Evolutionary conservation across 2,888 invertebrate species (phyloP).

Genomic region (Nymphalis urticae): DNA sequence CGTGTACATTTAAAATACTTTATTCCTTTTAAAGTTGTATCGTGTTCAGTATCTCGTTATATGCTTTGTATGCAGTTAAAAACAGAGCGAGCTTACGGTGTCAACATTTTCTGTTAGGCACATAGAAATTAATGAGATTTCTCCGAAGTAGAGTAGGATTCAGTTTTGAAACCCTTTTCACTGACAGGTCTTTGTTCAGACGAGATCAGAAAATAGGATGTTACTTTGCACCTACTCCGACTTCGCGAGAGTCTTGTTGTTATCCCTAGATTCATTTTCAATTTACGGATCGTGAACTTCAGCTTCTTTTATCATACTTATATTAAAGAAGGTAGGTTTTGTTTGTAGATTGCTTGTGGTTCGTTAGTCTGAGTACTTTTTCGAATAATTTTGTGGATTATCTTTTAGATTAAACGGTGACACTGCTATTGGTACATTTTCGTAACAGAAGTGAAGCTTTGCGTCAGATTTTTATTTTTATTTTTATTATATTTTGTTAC

Average conservation of each 20-base stretch:
- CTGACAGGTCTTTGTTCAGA: slow-evolving; percentile 5
- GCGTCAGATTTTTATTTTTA: no score
- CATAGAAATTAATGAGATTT: slow-evolving; percentile 12
- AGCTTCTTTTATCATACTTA: background rate
- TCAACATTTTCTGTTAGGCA: slow-evolving; percentile 5
- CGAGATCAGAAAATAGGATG: slow-evolving; percentile 17
- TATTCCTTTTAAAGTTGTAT: background rate
- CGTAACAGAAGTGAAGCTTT: no score
- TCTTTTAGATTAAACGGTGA: no score
- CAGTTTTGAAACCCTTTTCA: slow-evolving; percentile 10
- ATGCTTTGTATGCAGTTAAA: slow-evolving; percentile 1
- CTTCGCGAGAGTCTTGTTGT: background rate
- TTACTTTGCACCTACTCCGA: slow-evolving; percentile 5
- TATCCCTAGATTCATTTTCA: slow-evolving; percentile 2
- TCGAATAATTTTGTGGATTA: background rate
- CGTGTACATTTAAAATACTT: background rate
- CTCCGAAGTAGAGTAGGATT: slow-evolving; percentile 8
- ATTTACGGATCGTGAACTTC: background rate
- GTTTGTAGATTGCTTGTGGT: no score
- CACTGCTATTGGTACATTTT: no score
- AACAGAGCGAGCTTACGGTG: background rate
- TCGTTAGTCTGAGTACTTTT: no score
- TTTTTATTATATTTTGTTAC: no score
- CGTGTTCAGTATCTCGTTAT: slow-evolving; percentile 2
- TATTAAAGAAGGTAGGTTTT: background rate